These are phyloP conservation scores for Amblyjoppa fuscipennis DNA, from an alignment of 2,888 invertebrate species.

Conservation along the genomic window DNA sequence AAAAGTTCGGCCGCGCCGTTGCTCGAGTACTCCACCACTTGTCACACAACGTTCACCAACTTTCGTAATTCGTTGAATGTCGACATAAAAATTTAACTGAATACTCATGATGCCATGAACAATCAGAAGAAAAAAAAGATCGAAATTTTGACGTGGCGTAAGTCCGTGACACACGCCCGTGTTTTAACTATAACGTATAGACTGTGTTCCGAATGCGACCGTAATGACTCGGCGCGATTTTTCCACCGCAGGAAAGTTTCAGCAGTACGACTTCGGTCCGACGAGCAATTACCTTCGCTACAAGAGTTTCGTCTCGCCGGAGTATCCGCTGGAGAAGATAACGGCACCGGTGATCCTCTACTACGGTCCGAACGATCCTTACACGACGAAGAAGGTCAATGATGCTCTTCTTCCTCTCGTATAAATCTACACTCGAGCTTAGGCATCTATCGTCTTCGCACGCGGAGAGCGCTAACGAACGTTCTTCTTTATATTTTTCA, in stretches of 20 bases:
- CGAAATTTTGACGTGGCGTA: too few relatives aligned
- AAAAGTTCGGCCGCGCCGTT: too few relatives aligned
- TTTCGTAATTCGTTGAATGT: too few relatives aligned
- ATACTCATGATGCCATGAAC: too few relatives aligned
- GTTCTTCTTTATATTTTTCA: constrained; percentile 11
- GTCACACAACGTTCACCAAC: too few relatives aligned
- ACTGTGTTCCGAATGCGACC: background rate
- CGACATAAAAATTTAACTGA: too few relatives aligned
- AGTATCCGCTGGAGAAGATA: constrained; percentile 78
- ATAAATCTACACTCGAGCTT: constrained; percentile 2
- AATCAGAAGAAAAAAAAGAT: too few relatives aligned
- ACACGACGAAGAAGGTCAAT: constrained; percentile 73
- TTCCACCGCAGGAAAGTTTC: constrained; percentile 71
- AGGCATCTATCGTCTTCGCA: constrained; percentile 12
- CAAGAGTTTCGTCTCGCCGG: constrained; percentile 75
- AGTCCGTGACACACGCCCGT: background rate
- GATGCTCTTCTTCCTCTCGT: constrained; percentile 27
- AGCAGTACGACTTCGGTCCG: constrained; percentile 74
- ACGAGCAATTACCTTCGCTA: constrained; percentile 72
- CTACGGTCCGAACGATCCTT: constrained; percentile 68
- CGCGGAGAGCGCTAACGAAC: background rate
- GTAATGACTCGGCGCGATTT: constrained; percentile 24
- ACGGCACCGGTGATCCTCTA: constrained; percentile 79
- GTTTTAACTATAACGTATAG: background rate
- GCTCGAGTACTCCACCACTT: too few relatives aligned